Evolutionary conservation across 2,797 vertebrate genomes (phyloP).

Genomic region (Oreochromis mossambicus): DNA sequence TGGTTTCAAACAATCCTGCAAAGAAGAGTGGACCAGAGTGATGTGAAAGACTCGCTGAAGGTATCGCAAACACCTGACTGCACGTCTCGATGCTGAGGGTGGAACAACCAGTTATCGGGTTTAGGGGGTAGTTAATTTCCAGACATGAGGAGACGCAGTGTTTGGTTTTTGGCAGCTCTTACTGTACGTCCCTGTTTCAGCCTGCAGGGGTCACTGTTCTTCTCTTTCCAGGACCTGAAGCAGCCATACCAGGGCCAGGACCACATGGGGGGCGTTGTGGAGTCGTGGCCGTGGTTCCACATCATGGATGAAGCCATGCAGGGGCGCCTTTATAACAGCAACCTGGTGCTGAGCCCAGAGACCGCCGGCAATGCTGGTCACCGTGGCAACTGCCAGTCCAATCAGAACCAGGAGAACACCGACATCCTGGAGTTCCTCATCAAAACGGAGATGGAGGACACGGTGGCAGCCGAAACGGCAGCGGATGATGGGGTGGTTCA

Average conservation of each 20-base stretch:
- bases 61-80: too few relatives aligned
- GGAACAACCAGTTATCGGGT: background rate
- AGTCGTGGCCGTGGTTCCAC: conserved; percentile 75
- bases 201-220: background rate
- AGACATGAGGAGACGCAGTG: background rate
- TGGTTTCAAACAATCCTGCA: too few relatives aligned
- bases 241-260: conserved; percentile 68
- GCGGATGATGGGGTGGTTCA: conserved; percentile 3
- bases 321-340: conserved; percentile 69
- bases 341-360: conserved; percentile 55
- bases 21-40: too few relatives aligned
- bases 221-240: conserved; percentile 64
- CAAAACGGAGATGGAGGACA: conserved; percentile 75
- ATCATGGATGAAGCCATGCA: conserved; percentile 75
- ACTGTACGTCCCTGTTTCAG: background rate
- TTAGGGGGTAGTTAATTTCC: background rate
- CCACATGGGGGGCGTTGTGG: conserved; percentile 18
- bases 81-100: background rate
- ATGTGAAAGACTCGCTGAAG: too few relatives aligned
- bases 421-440: conserved; percentile 79
- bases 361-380: background rate
- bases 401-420: conserved; percentile 55
- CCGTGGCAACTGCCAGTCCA: conserved; percentile 9
- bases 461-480: conserved; percentile 18
- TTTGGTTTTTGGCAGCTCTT: background rate